Conservation (phyloP, 2,888 invertebrate genomes). For the Platycnemis pennipes region DNA sequence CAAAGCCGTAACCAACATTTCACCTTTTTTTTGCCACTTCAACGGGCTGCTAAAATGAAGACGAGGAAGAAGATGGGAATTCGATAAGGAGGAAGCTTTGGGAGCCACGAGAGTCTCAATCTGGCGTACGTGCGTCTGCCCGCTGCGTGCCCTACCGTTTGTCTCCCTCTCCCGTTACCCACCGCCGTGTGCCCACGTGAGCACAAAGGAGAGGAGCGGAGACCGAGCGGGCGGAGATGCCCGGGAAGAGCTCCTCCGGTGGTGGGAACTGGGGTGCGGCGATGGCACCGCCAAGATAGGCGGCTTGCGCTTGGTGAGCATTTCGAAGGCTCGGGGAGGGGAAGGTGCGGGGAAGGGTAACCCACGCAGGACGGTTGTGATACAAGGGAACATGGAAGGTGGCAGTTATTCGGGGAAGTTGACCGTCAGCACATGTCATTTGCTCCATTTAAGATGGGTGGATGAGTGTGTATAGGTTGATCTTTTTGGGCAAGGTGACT, state of each 20-base stretch:
- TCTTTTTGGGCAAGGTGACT: too few species aligned
- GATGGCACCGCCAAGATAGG: conserved; percentile 13
- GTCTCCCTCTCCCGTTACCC: conserved; percentile 55
- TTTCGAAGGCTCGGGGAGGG: too few species aligned
- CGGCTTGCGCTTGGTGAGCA: background rate
- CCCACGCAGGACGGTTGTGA: too few species aligned
- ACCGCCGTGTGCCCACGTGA: background rate
- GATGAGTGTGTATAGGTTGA: too few species aligned
- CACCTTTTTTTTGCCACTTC: background rate
- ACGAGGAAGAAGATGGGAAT: background rate
- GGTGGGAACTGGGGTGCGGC: conserved; percentile 32
- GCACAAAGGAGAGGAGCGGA: background rate
- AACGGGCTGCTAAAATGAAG: background rate
- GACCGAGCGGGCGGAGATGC: background rate
- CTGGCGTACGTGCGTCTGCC: conserved; percentile 21
- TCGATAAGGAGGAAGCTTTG: background rate
- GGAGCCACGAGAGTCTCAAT: conserved; percentile 22
- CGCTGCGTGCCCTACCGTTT: conserved; percentile 55
- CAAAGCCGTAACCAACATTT: too few species aligned
- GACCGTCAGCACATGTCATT: too few species aligned
- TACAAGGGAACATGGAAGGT: too few species aligned
- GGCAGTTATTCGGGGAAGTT: too few species aligned
- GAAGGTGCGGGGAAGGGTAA: background rate
- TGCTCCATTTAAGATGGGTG: too few species aligned
- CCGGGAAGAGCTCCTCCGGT: background rate